Evolutionary conservation across 1,140 invertebrate species (phyloP).

Genomic region (Metaphire vulgaris): DNA sequence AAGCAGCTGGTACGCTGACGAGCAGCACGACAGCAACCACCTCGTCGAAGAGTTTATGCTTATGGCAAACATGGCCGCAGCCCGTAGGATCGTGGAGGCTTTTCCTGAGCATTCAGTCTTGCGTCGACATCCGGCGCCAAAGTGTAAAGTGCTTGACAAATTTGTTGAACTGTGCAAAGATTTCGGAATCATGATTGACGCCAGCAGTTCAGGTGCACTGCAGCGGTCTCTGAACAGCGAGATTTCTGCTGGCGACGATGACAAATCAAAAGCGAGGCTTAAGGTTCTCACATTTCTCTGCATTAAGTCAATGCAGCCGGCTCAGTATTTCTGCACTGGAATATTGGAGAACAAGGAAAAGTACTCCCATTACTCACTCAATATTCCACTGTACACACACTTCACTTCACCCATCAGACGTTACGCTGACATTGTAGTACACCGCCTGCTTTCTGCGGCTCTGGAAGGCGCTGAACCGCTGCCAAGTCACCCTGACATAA

Average conservation of each 20-base stretch:
- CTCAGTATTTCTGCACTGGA: constrained; percentile 59
- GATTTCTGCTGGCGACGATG: constrained; percentile 50
- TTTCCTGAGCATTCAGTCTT: constrained; percentile 48
- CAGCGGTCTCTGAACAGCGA: constrained; percentile 37
- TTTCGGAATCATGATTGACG: constrained; percentile 65
- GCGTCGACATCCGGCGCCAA: constrained; percentile 50
- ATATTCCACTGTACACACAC: constrained; percentile 83
- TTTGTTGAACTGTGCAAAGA: constrained; percentile 33
- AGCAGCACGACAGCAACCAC: constrained; percentile 56
- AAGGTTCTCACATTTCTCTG: constrained; percentile 44
- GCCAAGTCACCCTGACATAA: not conserved
- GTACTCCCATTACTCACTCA: constrained; percentile 77
- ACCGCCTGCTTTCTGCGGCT: constrained; percentile 60
- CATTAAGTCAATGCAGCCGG: constrained; percentile 73
- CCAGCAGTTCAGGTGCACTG: constrained; percentile 56
- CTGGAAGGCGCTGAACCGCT: constrained; percentile 36
- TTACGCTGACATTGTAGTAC: constrained; percentile 87
- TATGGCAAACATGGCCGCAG: constrained; percentile 55
- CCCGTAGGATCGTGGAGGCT: constrained; percentile 45
- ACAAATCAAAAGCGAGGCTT: constrained; percentile 37
- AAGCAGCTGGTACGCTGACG: constrained; percentile 53
- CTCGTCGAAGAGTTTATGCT: constrained; percentile 57
- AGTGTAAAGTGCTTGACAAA: constrained; percentile 52
- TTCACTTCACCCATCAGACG: constrained; percentile 92
- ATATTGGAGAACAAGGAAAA: constrained; percentile 53